Base-by-base conservation (phyloP, 2,113 vertebrate species). In the Gambusia affinis region DNA sequence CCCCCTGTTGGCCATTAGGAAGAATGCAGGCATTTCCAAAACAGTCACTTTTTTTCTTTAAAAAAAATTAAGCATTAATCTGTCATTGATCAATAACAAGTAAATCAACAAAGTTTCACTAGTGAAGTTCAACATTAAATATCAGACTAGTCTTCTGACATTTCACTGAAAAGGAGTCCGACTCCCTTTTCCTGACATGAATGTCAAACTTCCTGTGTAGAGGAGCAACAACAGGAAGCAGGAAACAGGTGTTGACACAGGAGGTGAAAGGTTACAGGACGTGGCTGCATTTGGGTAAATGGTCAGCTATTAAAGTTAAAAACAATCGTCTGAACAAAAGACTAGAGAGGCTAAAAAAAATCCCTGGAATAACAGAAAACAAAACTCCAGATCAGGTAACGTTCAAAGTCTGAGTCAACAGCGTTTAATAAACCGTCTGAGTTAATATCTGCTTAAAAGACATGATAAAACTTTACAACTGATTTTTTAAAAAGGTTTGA, bases 211-310 rank as follows among this genome's bases (percentile, higher is more conserved):
- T 95, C 93, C 93, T 90, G 84, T 72, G 79, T 4, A 15, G 42
- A 35, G 27, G 37, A 72, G 76, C 78, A 92, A 93, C 76, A 94
- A 94, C 94, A 95, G 94, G 95, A 95, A 92, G 88, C 80, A 92
- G 92, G 93, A 95, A 94, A 89, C 92, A 93, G 92, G 89, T 93
- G 91, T 90, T 89, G 0, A 0, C n/a, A 44, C 27, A n/a, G 4
- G 33, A 76, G 92, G 92, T 86, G 83, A 92, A 89, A 89, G 88
- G 83, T 90, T 75, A 51, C 72, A 93, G 89, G 87, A 93, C 91
- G 85, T 66, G 64, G 72, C 77, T 24, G 28, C n/a, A 72, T 71
- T 30, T 33, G 39, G 44, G 51, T n/a, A 19, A 57, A 69, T 2
- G 62, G 30, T 47, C 27, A 19, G 31, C 69, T 17, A 57, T 61